A percentile compares a stretch with the other conserved stretches of the same genome.
phyloP scores from a whole-genome alignment of 2,797 vertebrate genomes.

The Morelia viridis region DNA sequence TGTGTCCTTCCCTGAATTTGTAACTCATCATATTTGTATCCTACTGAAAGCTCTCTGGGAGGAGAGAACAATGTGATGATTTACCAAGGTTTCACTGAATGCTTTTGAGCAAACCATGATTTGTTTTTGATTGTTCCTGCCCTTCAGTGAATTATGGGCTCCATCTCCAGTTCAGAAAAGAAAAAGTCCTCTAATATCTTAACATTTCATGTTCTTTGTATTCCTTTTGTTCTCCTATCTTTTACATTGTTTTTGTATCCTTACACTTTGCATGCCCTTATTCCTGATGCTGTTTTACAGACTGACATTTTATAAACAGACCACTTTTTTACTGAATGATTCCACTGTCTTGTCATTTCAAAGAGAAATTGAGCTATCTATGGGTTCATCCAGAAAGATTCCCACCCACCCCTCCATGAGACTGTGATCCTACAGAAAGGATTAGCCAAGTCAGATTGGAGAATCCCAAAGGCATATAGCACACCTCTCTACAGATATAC shows the following conservation, averaged over 20 bases:
- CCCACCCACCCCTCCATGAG: too few species aligned
- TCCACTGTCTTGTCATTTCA: background rate
- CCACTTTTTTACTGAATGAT: slow-evolving; percentile 5
- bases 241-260: background rate
- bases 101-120: background rate
- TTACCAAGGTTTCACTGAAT: slow-evolving; percentile 3
- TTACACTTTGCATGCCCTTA: background rate
- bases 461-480: background rate
- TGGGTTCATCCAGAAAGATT: background rate
- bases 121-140: slow-evolving; percentile 21
- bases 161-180: background rate
- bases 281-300: slow-evolving; percentile 1
- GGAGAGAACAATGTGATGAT: slow-evolving; percentile 20
- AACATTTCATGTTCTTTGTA: accelerated
- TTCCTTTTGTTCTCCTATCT: background rate
- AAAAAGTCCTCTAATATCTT: background rate
- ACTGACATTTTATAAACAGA: background rate
- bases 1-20: slow-evolving; percentile 13
- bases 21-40: background rate
- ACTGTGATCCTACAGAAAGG: background rate
- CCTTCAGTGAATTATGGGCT: background rate
- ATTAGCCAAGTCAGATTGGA: background rate
- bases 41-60: slow-evolving; percentile 14
- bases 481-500: background rate
- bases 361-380: background rate